Conservation (phyloP, 2,113 vertebrate species). For the Hassar affinis region DNA sequence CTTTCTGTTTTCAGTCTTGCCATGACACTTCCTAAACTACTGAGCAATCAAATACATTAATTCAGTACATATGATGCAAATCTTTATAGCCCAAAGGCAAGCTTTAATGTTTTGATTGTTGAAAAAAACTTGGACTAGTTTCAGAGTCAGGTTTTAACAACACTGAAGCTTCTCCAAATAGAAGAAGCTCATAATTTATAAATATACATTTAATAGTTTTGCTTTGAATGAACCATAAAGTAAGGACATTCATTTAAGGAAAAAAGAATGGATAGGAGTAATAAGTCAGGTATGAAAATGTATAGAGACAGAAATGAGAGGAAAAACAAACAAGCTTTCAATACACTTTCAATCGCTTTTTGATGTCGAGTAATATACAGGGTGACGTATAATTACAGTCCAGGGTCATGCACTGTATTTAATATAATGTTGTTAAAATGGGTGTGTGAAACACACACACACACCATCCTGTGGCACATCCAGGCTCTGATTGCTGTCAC, state of each 20-base stretch:
- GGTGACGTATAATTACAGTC: neutral
- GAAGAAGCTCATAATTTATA: neutral
- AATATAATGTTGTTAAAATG: neutral
- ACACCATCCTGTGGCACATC: constrained; percentile 62
- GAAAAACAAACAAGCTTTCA: neutral
- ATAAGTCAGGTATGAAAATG: neutral
- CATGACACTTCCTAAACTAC: constrained; percentile 39
- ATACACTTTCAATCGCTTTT: neutral
- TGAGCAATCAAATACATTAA: constrained; percentile 20
- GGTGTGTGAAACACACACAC: constrained; percentile 14
- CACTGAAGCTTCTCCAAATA: constrained; percentile 37
- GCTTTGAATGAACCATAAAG: neutral
- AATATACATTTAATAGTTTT: neutral
- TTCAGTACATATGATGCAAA: constrained; percentile 13
- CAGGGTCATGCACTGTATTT: neutral
- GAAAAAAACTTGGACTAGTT: constrained; percentile 68
- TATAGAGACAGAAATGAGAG: neutral
- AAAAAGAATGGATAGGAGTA: neutral
- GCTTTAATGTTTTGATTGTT: neutral
- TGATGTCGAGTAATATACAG: neutral
- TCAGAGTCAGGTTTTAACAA: constrained; percentile 65
- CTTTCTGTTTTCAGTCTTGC: constrained; percentile 32
- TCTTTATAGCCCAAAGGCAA: constrained; percentile 28
- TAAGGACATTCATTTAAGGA: neutral
- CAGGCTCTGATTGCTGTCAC: constrained; percentile 65